phyloP scores from a whole-genome alignment of 2,113 vertebrate species.

The Notothenia coriiceps region DNA sequence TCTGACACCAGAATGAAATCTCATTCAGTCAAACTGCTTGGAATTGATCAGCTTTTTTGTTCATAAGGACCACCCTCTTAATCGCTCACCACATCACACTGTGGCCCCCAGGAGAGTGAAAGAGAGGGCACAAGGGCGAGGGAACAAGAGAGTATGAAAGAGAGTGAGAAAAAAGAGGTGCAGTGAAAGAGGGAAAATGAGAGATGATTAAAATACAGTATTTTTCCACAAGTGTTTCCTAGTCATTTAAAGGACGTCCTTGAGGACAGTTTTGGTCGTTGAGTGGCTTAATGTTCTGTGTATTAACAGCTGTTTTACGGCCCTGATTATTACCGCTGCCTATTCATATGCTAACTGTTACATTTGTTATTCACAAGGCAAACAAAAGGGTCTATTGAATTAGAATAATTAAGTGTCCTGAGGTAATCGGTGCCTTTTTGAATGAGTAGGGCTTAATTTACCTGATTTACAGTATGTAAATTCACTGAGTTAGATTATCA shows the following conservation, averaged over 20 bases:
- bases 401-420: not conserved
- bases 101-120: constrained; percentile 13
- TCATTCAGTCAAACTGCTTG: constrained; percentile 46
- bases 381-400: constrained; percentile 23
- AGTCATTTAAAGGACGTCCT: constrained; percentile 20
- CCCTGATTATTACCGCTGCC: not conserved
- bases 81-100: constrained; percentile 53
- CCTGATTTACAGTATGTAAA: not conserved
- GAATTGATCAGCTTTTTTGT: constrained; percentile 73
- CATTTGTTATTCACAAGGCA: constrained; percentile 18
- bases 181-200: not conserved
- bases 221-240: not conserved
- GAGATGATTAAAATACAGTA: constrained; percentile 4
- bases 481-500: not conserved
- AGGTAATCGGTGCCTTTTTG: not conserved
- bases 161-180: constrained; percentile 31
- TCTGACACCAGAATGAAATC: constrained; percentile 31
- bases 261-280: constrained; percentile 11
- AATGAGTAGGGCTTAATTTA: not conserved
- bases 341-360: constrained; percentile 41
- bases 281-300: not conserved
- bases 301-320: not conserved
- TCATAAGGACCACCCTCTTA: constrained; percentile 41
- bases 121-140: constrained; percentile 5
- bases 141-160: constrained; percentile 3